Percentiles rank a stretch among this genome's conserved stretches.
phyloP scores from a whole-genome alignment of 2,888 invertebrate species.

The Mayetiola destructor region DNA sequence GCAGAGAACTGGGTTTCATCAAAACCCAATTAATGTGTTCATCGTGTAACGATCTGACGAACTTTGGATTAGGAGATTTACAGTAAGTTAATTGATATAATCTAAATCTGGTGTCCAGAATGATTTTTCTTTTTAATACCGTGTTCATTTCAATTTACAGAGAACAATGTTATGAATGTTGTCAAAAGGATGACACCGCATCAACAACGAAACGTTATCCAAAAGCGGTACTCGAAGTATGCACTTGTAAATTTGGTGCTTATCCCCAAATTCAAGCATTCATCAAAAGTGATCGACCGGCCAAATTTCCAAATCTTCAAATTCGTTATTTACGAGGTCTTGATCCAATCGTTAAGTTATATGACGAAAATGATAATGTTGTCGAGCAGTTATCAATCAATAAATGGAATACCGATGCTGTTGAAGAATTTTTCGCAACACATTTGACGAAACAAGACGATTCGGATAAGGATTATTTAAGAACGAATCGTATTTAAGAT shows the following conservation, averaged over 20 bases:
- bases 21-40: constrained; percentile 76
- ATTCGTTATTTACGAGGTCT: constrained; percentile 87
- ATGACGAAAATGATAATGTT: constrained; percentile 69
- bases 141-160: constrained; percentile 29
- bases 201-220: constrained; percentile 63
- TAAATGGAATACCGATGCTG: constrained; percentile 97
- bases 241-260: constrained; percentile 94
- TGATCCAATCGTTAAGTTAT: constrained; percentile 84
- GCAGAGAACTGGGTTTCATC: constrained; percentile 70
- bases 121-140: not conserved
- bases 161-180: constrained; percentile 63
- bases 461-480: constrained; percentile 46
- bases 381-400: constrained; percentile 87
- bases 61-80: constrained; percentile 37
- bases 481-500: constrained; percentile 36
- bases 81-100: constrained; percentile 22
- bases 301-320: constrained; percentile 78
- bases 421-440: constrained; percentile 88
- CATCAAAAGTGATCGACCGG: constrained; percentile 81
- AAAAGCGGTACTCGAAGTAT: constrained; percentile 85
- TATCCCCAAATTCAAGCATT: constrained; percentile 98
- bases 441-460: constrained; percentile 52
- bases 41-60: constrained; percentile 69
- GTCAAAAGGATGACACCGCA: constrained; percentile 55
- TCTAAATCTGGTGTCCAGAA: constrained; percentile 7